phyloP scores from a whole-genome alignment of 2,113 vertebrate genomes.

The Rhineura floridana region DNA sequence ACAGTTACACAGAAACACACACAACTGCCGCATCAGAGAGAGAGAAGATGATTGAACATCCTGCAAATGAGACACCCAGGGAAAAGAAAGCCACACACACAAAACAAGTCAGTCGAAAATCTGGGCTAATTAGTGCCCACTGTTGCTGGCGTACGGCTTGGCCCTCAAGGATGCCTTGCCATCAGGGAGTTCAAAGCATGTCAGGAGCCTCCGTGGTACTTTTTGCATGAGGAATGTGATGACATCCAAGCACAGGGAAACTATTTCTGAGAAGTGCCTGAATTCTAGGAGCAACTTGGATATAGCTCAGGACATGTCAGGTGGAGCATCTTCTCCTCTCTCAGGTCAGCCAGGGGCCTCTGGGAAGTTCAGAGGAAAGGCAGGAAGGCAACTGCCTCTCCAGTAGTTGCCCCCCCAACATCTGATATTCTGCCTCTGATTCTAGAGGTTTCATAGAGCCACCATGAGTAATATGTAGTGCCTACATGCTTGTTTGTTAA shows the following conservation, averaged over 20 bases:
- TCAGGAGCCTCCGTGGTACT: constrained; percentile 59
- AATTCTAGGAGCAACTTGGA: constrained; percentile 15
- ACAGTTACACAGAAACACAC: constrained; percentile 50
- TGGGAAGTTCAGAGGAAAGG: background rate
- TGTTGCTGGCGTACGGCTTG: constrained; percentile 34
- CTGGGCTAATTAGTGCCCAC: constrained; percentile 54
- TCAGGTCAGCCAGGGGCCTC: fast-evolving
- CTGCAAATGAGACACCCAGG: constrained; percentile 74
- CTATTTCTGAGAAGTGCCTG: constrained; percentile 1
- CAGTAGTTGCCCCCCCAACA: background rate
- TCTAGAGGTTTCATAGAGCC: constrained; percentile 36
- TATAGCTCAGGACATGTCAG: background rate
- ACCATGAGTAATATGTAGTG: too few species aligned
- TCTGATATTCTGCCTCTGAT: background rate
- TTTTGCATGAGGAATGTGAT: constrained; percentile 38
- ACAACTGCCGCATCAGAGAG: constrained; percentile 34
- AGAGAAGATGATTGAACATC: constrained; percentile 52
- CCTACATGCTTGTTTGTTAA: background rate
- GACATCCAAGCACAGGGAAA: constrained; percentile 52
- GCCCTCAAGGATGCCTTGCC: constrained; percentile 64
- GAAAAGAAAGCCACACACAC: constrained; percentile 54
- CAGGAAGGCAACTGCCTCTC: background rate
- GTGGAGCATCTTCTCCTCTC: background rate
- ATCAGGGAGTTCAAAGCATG: constrained; percentile 58
- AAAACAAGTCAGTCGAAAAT: constrained; percentile 39